Conservation (phyloP, 2,888 invertebrate species). For the Yponomeuta malinellus region DNA sequence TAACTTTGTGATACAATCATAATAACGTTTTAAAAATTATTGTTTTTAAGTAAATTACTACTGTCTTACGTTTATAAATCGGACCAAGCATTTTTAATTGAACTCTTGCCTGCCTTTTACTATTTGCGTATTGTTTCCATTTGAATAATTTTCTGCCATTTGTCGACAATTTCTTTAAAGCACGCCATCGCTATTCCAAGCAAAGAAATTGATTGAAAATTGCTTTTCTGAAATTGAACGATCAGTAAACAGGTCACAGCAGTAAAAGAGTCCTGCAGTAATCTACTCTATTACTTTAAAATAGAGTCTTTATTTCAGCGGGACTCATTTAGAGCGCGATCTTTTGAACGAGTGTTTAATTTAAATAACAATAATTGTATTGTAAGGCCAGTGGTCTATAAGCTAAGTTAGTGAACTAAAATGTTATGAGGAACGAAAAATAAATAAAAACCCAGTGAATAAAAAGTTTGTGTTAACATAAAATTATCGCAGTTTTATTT, state of each 20-base stretch:
- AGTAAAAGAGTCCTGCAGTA: background rate
- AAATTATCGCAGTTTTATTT: too few species aligned
- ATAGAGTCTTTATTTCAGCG: background rate
- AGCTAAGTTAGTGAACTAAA: conserved; percentile 31
- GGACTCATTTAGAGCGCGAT: background rate
- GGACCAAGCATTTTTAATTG: background rate
- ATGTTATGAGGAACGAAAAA: conserved; percentile 9
- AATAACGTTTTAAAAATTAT: conserved; percentile 11
- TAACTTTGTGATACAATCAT: conserved; percentile 16
- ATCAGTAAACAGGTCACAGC: background rate
- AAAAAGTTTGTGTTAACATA: background rate
- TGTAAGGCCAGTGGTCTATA: conserved; percentile 71
- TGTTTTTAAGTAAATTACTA: conserved; percentile 5
- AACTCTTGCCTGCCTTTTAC: background rate
- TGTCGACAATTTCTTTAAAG: background rate
- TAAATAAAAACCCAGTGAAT: background rate
- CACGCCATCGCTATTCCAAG: background rate
- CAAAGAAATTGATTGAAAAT: background rate
- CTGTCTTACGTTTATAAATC: background rate
- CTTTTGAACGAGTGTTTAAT: background rate
- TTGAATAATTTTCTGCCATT: too few species aligned
- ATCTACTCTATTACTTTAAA: conserved; percentile 3
- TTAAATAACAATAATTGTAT: background rate
- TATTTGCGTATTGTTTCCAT: too few species aligned
- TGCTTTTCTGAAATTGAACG: background rate